Percentiles rank a stretch among this genome's conserved stretches.
phyloP scores from a whole-genome alignment of 2,888 invertebrate genomes.

The Acrocera orbiculus region DNA sequence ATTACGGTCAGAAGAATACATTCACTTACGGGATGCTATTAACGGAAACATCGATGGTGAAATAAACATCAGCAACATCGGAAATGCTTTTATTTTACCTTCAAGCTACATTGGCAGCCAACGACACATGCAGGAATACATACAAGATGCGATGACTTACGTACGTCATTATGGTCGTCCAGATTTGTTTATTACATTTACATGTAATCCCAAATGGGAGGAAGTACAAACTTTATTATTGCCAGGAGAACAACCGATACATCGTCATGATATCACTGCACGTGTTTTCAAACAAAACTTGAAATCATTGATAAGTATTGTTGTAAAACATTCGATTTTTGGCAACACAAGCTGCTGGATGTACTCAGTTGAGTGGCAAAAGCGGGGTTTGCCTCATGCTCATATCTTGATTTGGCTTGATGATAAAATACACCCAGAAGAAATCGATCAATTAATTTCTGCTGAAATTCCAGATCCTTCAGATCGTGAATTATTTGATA shows the following conservation, averaged over 20 bases:
- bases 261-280: background rate
- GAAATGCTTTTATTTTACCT: constrained; percentile 15
- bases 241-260: background rate
- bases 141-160: constrained; percentile 5
- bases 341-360: background rate
- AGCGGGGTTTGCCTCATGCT: too few relatives aligned
- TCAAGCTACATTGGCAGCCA: constrained; percentile 20
- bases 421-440: too few relatives aligned
- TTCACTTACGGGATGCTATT: background rate
- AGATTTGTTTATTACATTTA: constrained; percentile 7
- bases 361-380: background rate
- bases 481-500: too few relatives aligned
- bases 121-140: constrained; percentile 14
- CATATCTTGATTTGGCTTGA: too few relatives aligned
- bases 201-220: constrained; percentile 3
- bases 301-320: background rate
- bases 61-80: constrained; percentile 1
- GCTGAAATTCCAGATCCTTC: too few relatives aligned
- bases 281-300: background rate
- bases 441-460: too few relatives aligned
- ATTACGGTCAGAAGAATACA: constrained; percentile 3
- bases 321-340: background rate
- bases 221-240: background rate
- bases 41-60: background rate
- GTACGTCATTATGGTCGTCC: constrained; percentile 7